Percentiles rank a stretch among this genome's conserved stretches.
Evolutionary conservation across 2,888 invertebrate genomes (phyloP).

Genomic region (Trachelus tabidus): DNA sequence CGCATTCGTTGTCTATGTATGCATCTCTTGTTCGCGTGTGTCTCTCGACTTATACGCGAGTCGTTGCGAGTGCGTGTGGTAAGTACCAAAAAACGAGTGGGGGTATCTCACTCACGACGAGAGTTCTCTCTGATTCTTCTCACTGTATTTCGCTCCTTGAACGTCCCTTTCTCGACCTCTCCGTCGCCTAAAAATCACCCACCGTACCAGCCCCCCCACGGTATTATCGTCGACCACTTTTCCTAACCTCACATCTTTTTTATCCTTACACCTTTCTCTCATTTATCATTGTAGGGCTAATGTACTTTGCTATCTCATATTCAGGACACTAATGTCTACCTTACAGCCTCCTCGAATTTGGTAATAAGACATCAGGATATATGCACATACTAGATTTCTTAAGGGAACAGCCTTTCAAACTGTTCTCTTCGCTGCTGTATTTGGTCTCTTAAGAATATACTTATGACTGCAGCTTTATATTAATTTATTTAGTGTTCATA

Average conservation of each 20-base stretch:
- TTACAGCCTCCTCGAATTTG: not conserved
- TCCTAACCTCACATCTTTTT: not conserved
- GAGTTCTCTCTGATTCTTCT: not conserved
- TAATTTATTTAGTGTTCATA: not conserved
- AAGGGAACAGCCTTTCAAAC: not conserved
- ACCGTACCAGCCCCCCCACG: not conserved
- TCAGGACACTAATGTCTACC: not conserved
- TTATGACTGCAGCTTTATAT: not conserved
- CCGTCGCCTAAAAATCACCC: not conserved
- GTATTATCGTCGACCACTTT: not conserved
- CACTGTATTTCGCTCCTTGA: slow-evolving; percentile 4
- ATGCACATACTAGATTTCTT: not conserved
- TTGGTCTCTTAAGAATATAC: not conserved
- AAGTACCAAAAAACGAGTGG: slow-evolving; percentile 8
- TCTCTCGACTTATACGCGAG: not conserved
- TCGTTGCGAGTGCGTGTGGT: slow-evolving; percentile 10
- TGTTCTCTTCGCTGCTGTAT: not conserved
- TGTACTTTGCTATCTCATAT: not conserved
- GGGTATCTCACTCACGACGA: slow-evolving; percentile 3
- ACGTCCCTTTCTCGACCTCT: not conserved
- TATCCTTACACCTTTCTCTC: not conserved
- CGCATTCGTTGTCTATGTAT: slow-evolving; percentile 6
- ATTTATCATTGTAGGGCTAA: not conserved
- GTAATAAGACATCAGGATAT: not conserved
- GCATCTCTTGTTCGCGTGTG: not conserved